Percentiles rank a stretch among this genome's conserved stretches.
Conservation (phyloP, 2,113 vertebrate species). For the Pygoscelis adeliae region DNA sequence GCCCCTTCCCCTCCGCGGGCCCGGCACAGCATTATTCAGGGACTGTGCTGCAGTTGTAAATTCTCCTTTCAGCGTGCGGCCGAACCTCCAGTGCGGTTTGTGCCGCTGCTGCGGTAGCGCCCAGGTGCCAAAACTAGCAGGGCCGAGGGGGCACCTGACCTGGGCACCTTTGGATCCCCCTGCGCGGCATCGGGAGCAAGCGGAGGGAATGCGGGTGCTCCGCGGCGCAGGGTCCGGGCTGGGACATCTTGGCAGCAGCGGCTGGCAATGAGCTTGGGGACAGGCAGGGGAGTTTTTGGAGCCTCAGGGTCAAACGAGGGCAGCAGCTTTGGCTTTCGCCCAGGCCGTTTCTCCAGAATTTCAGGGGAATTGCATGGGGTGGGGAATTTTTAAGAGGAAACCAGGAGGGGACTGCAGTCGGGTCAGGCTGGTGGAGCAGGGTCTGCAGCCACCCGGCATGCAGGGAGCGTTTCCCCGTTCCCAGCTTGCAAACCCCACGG, state of each 20-base stretch:
- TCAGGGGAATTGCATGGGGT: fast-evolving
- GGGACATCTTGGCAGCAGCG: background rate
- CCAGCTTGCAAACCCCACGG: background rate
- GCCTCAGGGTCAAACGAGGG: background rate
- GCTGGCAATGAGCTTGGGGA: background rate
- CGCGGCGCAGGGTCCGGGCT: fast-evolving
- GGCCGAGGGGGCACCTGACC: background rate
- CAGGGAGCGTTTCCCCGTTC: background rate
- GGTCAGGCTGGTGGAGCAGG: background rate
- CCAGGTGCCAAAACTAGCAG: background rate
- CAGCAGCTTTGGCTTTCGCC: background rate
- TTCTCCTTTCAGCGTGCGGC: background rate
- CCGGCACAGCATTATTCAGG: fast-evolving
- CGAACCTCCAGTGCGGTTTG: background rate
- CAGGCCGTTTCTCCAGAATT: background rate
- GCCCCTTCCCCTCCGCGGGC: background rate
- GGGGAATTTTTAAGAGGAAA: background rate
- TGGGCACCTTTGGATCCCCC: background rate
- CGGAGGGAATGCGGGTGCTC: background rate
- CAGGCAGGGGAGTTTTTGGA: background rate
- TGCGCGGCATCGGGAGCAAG: background rate
- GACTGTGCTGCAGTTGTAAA: background rate
- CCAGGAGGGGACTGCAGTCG: fast-evolving
- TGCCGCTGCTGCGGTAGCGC: background rate
- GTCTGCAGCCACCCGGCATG: background rate